These are phyloP conservation scores for Lapara coniferarum DNA, from an alignment of 2,888 invertebrate species.

Conservation along the genomic window DNA sequence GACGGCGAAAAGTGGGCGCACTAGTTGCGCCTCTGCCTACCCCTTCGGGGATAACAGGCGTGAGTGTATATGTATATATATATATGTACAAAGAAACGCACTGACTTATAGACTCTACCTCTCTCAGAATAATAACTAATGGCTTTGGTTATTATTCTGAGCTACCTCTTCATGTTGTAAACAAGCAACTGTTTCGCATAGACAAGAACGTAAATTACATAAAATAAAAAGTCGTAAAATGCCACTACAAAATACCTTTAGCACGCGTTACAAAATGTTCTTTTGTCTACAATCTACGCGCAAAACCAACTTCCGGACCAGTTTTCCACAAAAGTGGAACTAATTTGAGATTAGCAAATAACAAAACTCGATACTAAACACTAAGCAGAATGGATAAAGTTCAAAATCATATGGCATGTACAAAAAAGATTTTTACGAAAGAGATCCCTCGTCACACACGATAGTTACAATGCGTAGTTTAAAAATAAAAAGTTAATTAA, in stretches of 20 bases:
- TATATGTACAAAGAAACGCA: too few species aligned
- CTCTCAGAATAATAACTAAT: too few species aligned
- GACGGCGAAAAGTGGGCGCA: too few species aligned
- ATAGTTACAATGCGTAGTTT: conserved; percentile 38
- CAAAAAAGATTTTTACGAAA: conserved; percentile 43
- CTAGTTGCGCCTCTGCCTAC: too few species aligned
- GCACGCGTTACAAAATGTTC: conserved; percentile 19
- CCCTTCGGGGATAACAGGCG: too few species aligned
- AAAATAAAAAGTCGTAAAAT: background rate
- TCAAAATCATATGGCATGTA: background rate
- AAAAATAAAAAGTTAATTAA: conserved; percentile 22
- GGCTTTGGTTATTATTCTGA: too few species aligned
- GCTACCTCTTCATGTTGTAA: too few species aligned
- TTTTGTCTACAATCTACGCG: conserved; percentile 12
- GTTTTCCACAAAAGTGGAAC: conserved; percentile 65
- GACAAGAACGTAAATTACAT: background rate
- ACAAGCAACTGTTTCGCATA: background rate
- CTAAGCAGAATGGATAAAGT: background rate
- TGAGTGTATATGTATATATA: too few species aligned
- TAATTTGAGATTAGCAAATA: conserved; percentile 44
- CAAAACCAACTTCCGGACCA: conserved; percentile 60
- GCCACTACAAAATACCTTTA: background rate
- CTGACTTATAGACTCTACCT: too few species aligned
- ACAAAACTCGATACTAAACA: background rate
- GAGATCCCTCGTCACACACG: conserved; percentile 59